phyloP scores from a whole-genome alignment of 1,140 invertebrate genomes.

The Aphaenogaster ashmeadi region DNA sequence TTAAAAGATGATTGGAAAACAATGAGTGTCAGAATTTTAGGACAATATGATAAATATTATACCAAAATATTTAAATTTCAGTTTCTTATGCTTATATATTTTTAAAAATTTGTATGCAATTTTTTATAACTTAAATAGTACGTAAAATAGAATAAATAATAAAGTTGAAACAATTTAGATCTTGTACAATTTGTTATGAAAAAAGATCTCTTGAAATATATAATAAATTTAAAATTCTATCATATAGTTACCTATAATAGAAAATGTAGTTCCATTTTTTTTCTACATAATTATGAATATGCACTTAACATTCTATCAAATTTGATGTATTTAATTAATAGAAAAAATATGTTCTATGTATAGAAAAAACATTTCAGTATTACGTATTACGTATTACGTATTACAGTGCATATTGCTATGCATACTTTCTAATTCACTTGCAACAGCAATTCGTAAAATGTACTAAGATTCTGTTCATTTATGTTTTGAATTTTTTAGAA shows the following conservation, averaged over 20 bases:
- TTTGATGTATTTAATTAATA: neutral
- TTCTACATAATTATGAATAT: too few relatives aligned
- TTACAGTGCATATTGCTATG: too few relatives aligned
- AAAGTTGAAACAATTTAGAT: neutral
- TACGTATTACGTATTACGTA: too few relatives aligned
- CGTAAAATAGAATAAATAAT: neutral
- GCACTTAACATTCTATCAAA: neutral
- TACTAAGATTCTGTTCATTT: too few relatives aligned
- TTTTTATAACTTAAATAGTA: neutral
- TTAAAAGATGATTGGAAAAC: constrained; percentile 13
- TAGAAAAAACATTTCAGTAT: too few relatives aligned
- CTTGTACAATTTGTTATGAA: neutral
- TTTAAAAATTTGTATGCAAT: neutral
- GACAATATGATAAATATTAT: neutral
- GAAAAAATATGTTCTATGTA: neutral
- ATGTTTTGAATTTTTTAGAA: too few relatives aligned
- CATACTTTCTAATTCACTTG: too few relatives aligned
- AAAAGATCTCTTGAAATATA: too few relatives aligned
- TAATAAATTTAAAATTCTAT: too few relatives aligned
- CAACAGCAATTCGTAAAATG: too few relatives aligned
- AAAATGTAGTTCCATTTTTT: too few relatives aligned
- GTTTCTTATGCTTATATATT: neutral
- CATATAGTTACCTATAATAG: too few relatives aligned
- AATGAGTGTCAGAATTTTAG: neutral
- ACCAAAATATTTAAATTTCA: neutral